A percentile compares a stretch with the other conserved stretches of the same genome.
Conservation (phyloP, 1,140 invertebrate genomes). For the Sycobia sp. region DNA sequence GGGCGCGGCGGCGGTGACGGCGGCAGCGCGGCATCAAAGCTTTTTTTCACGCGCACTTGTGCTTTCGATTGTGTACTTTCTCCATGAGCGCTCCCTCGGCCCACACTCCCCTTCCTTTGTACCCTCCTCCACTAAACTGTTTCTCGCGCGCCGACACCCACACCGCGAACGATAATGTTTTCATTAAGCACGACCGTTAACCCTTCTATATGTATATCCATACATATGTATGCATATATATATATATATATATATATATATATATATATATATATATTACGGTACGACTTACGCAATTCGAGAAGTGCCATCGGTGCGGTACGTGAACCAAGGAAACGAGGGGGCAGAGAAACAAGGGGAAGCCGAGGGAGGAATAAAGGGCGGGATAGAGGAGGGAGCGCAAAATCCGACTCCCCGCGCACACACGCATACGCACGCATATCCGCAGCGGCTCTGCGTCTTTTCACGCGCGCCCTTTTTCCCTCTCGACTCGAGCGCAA, state of each 20-base stretch:
- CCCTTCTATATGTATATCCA: background rate
- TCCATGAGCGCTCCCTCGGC: background rate
- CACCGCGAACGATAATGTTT: constrained; percentile 26
- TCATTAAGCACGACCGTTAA: constrained; percentile 13
- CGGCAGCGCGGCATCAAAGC: background rate
- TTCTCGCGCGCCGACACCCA: background rate
- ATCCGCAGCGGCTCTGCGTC: too few relatives aligned
- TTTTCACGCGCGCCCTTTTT: too few relatives aligned
- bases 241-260: constrained; percentile 1
- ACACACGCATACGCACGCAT: too few relatives aligned
- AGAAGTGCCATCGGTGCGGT: too few relatives aligned
- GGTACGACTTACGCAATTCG: background rate
- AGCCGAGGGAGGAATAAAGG: too few relatives aligned
- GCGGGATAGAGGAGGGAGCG: too few relatives aligned
- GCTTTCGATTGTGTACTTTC: constrained; percentile 3
- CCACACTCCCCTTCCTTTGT: background rate
- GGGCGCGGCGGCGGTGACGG: too few relatives aligned
- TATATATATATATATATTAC: background rate
- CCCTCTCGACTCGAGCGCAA: too few relatives aligned
- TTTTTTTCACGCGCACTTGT: constrained; percentile 1
- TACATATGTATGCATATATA: background rate
- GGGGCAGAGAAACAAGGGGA: too few relatives aligned
- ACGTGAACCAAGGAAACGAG: too few relatives aligned
- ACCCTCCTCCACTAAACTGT: background rate
- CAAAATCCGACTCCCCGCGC: too few relatives aligned